These are phyloP conservation scores for Hypomecis atomaria DNA, from an alignment of 2,888 invertebrate genomes.

Conservation along the genomic window DNA sequence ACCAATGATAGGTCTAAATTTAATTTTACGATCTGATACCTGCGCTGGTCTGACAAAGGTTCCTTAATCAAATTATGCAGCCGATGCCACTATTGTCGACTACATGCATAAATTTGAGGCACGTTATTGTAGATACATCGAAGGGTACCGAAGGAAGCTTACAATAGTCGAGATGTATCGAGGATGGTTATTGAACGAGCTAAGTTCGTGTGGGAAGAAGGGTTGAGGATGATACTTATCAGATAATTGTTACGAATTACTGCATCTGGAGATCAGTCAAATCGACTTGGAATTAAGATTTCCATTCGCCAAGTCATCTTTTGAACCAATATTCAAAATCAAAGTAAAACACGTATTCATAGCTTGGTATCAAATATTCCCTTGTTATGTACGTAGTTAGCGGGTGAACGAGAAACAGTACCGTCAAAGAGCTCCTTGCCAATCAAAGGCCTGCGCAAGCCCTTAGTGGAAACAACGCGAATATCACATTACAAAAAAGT, in stretches of 20 bases:
- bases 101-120: slow-evolving; percentile 81
- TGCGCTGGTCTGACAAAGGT: slow-evolving; percentile 77
- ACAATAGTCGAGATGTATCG: slow-evolving; percentile 72
- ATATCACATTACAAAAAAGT: slow-evolving; percentile 83
- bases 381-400: slow-evolving; percentile 48
- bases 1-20: slow-evolving; percentile 83
- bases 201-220: slow-evolving; percentile 78
- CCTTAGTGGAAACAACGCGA: slow-evolving; percentile 79
- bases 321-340: slow-evolving; percentile 4
- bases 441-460: slow-evolving; percentile 72
- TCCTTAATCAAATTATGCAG: slow-evolving; percentile 83
- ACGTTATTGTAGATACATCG: slow-evolving; percentile 72
- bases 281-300: slow-evolving; percentile 29
- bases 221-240: slow-evolving; percentile 80
- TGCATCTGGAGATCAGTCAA: slow-evolving; percentile 64
- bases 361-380: slow-evolving; percentile 44
- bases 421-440: slow-evolving; percentile 68
- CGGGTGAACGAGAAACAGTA: slow-evolving; percentile 58
- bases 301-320: slow-evolving; percentile 30
- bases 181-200: slow-evolving; percentile 71
- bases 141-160: slow-evolving; percentile 72
- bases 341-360: slow-evolving; percentile 9
- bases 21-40: slow-evolving; percentile 83
- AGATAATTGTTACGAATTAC: slow-evolving; percentile 82
- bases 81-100: slow-evolving; percentile 77